Base-by-base conservation (phyloP, 2,888 invertebrate species). In the Aphrophora alni region DNA sequence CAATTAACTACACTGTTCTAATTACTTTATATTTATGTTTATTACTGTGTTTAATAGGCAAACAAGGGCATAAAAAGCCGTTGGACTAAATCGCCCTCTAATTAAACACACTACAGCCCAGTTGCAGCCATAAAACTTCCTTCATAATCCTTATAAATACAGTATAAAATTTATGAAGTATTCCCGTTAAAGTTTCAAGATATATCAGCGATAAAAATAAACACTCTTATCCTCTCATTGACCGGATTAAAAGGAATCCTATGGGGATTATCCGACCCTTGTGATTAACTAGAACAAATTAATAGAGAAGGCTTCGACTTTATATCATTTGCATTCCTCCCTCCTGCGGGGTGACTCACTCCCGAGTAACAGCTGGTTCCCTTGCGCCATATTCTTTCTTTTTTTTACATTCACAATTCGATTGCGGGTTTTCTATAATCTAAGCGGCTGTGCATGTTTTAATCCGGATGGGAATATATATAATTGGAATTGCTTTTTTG, bases 231-330 rank as follows among this genome's bases (percentile, higher is more conserved):
- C 21, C 59, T 59, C 59, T 59, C 59, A 59, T 21, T 59, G 59
- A 21, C 3, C 1, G 59, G 59, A 59, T 59, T 59, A 59, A 59
- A 59, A 59, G 21, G 4, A n/a, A 59, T 59, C 59, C 59, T 7
- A 21, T 8, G 59, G 59, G 59, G 21, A 21, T 59, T 59, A 21
- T n/a, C 0, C 59, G 59, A 21, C 59, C 59, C 59, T 59, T 21
- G 59, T 59, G 59, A 59, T 59, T 59, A 59, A 59, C 59, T 59
- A 14, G 59, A 14, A 59, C 59, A 59, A 59, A 59, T 59, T 59
- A 59, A 59, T 59, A 59, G 59, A 59, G 59, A 59, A n/a, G 21
- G 59, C 59, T 59, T 59, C 59, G 59, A 59, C 21, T 59, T 59
- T 59, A 59, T 59, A 59, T 59, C 59, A 59, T 59, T 59, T 59